Base-by-base conservation (phyloP, 2,113 vertebrate species). In the Carollia perspicillata region DNA sequence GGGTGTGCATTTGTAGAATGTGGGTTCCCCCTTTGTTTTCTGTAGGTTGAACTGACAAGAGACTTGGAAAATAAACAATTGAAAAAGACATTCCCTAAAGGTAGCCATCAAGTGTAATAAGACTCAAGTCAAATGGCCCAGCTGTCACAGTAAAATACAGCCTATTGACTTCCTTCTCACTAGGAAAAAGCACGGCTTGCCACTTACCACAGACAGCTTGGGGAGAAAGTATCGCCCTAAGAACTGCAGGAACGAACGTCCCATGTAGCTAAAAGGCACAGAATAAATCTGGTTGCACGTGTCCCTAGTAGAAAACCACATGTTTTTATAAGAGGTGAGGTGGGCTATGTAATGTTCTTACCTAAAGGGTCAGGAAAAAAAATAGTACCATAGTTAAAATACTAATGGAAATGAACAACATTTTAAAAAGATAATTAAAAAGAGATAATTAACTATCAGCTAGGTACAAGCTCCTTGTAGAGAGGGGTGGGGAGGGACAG, bases 91-190 rank as follows among this genome's bases (percentile, higher is more conserved):
- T 98, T 98, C 97, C 98, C 97, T 98, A 96, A 98, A 98, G 98
- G 98, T 98, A 98, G 95, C 98, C 96, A 98, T 98, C 98, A 98
- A 98, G 96, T 97, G 93, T 97, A 98, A 98, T 99, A 98, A 98
- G 98, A 90, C 97, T 98, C 98, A 98, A 98, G 96, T 97, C 96
- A 98, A 98, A 98, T 95, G 95, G 96, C 94, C 95, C 88, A 97
- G 97, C 98, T 98, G 98, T 98, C 98, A 98, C 95, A 97, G 90
- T 97, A 98, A 98, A 98, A 98, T 98, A 98, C 95, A 79, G 85
- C 89, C 97, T 97, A 98, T 97, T 97, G 98, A 98, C 97, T 98
- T 95, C 98, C 97, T 95, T 98, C 97, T 98, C 98, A 97, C 97
- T 97, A 97, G 97, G 94, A 96, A 98, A 98, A 98, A 98, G 95